Base-by-base conservation (phyloP, 2,888 invertebrate species). In the Drosophila fulvimacula region DNA sequence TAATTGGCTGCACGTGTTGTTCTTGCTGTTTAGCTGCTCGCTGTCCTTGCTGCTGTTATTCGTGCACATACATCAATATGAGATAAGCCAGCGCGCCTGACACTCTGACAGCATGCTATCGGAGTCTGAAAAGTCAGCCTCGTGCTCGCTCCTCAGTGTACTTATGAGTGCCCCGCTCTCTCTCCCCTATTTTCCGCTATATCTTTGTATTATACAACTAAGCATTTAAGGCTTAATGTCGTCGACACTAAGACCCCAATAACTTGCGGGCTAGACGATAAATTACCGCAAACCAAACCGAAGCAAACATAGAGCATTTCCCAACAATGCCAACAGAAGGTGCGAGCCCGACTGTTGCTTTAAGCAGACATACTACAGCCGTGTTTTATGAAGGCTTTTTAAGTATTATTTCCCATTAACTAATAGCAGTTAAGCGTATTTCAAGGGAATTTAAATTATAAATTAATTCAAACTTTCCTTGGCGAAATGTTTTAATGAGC, bases 161-260 rank as follows among this genome's bases (percentile, higher is more conserved):
- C 32, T 19, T 15, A 34, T 34, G 19, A 38, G 38, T 38, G 38
- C 27, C 24, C n/a, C 24, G 1, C 30, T 9, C 30, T 7, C 27
- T 30, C 7, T 24, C 55, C 36, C 49, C 51, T 39, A 19, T 41
- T 11, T 11, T 3, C 19, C 11, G 42, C 42, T 7, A 7, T 42
- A 21, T 42, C 32, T 48, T 10, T 48, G 24, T 49, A 24, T 17
- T 42, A 36, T 46, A 44, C 19, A 67, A 57, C 62, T 68, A 62
- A 69, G 76, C 70, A 66, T 65, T 69, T 61, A 63, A 48, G 69
- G 81, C 79, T 81, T 74, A 83, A 83, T 81, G 76, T 81, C 81
- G 83, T 76, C 81, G 76, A 81, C 83, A 81, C 81, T 79, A 81
- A 83, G 83, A 73, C 76, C 77, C 71, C 79, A 79, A 83, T 83